phyloP scores from a whole-genome alignment of 2,888 invertebrate genomes.

The Incurvaria masculella region DNA sequence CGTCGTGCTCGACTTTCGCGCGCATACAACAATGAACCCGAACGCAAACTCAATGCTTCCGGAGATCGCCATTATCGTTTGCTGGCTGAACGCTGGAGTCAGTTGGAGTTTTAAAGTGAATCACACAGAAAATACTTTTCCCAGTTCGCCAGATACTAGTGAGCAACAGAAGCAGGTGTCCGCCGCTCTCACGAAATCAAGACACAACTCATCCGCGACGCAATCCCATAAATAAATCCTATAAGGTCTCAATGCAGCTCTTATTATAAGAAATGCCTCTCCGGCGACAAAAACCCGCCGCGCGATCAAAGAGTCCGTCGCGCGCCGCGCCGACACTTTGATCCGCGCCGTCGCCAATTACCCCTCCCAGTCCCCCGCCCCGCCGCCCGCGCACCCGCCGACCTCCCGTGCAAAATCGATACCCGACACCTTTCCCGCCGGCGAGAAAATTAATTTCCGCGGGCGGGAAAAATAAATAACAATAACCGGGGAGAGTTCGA shows the following conservation, averaged over 20 bases:
- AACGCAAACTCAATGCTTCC: too few relatives aligned
- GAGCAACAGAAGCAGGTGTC: too few relatives aligned
- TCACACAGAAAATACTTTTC: too few relatives aligned
- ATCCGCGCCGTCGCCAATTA: constrained; percentile 37
- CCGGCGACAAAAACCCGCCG: constrained; percentile 31
- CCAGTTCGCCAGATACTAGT: too few relatives aligned
- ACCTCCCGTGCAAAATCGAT: constrained; percentile 1
- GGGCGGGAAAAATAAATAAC: constrained; percentile 27
- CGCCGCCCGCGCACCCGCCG: constrained; percentile 1
- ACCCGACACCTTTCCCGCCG: constrained; percentile 15
- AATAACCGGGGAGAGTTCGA: not conserved
- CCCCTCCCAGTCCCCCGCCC: constrained; percentile 22
- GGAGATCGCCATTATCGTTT: too few relatives aligned
- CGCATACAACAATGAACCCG: too few relatives aligned
- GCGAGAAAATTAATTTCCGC: constrained; percentile 54
- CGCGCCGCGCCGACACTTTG: constrained; percentile 36
- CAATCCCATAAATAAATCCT: not conserved
- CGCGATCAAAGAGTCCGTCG: constrained; percentile 48
- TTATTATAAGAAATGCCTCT: constrained; percentile 15
- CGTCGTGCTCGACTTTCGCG: too few relatives aligned
- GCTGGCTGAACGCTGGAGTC: too few relatives aligned
- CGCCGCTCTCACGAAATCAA: too few relatives aligned
- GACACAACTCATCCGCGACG: not conserved
- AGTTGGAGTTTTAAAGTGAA: too few relatives aligned
- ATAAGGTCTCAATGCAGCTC: not conserved